A percentile compares a stretch with the other conserved stretches of the same genome.
Evolutionary conservation across 2,888 invertebrate species (phyloP).

Genomic region (Morpho deidamia): DNA sequence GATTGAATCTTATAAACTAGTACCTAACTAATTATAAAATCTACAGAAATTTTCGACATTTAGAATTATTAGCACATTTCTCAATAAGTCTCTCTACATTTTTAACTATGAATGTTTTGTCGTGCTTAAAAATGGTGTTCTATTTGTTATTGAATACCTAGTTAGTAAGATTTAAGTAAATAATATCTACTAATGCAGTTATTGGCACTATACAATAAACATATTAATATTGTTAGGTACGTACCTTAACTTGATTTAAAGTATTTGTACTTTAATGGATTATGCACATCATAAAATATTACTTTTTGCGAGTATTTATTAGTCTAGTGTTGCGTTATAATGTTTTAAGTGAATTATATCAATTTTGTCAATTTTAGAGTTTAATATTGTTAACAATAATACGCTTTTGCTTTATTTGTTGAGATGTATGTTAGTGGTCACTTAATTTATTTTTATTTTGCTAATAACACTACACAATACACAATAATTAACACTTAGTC

Average conservation of each 20-base stretch:
- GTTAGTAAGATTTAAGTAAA: slow-evolving; percentile 74
- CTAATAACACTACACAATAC: too few species aligned
- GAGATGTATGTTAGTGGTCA: slow-evolving; percentile 19
- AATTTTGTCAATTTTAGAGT: slow-evolving; percentile 78
- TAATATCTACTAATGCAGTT: slow-evolving; percentile 73
- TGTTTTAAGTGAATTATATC: slow-evolving; percentile 73
- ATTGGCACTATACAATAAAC: slow-evolving; percentile 72
- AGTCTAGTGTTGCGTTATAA: slow-evolving; percentile 50
- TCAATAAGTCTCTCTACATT: slow-evolving; percentile 79
- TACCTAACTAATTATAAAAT: slow-evolving; percentile 36
- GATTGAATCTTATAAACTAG: slow-evolving; percentile 53
- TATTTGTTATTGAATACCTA: slow-evolving; percentile 79
- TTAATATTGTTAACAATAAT: slow-evolving; percentile 57
- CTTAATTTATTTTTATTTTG: slow-evolving; percentile 22
- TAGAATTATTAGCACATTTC: slow-evolving; percentile 79
- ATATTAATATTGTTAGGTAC: slow-evolving; percentile 32
- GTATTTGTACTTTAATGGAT: slow-evolving; percentile 26
- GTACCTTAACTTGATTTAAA: slow-evolving; percentile 26
- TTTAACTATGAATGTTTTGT: slow-evolving; percentile 80
- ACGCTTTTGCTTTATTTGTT: slow-evolving; percentile 45
- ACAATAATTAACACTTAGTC: too few species aligned
- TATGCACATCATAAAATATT: slow-evolving; percentile 29
- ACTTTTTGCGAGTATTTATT: slow-evolving; percentile 40
- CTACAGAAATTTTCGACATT: slow-evolving; percentile 62
- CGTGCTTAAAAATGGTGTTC: slow-evolving; percentile 80